Conservation (phyloP, 2,113 vertebrate genomes). For the Gopherus evgoodei region DNA sequence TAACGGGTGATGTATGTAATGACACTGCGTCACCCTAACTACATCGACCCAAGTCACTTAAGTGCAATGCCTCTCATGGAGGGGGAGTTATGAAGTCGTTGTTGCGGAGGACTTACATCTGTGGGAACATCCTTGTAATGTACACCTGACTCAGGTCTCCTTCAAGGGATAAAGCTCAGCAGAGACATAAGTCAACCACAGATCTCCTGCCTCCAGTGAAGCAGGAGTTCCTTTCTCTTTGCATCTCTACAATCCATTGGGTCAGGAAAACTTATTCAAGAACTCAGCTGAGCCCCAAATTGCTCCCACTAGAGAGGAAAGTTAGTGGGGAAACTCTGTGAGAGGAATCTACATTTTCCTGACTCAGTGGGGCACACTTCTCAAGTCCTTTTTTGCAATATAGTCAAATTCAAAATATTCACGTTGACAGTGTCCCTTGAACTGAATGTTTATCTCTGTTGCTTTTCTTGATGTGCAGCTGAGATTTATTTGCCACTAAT, state of each 20-base stretch:
- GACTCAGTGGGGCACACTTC: slow-evolving; percentile 8
- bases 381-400: neutral
- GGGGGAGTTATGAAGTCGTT: neutral
- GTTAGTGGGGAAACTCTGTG: slow-evolving; percentile 35
- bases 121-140: neutral
- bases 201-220: neutral
- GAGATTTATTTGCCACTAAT: neutral
- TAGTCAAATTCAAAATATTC: neutral
- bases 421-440: slow-evolving; percentile 17
- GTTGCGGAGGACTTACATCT: neutral
- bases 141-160: neutral
- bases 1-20: neutral
- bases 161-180: neutral
- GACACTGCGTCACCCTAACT: neutral
- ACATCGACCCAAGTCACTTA: neutral
- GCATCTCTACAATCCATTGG: slow-evolving; percentile 14
- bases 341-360: slow-evolving; percentile 32
- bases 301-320: neutral
- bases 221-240: slow-evolving; percentile 12
- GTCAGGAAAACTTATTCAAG: neutral
- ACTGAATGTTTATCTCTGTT: neutral
- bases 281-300: neutral
- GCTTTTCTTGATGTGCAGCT: neutral
- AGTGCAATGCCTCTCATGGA: neutral
- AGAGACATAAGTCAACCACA: neutral